Percentiles rank a stretch among this genome's conserved stretches.
Conservation (phyloP, 2,797 vertebrate species). For the Sebastes goodei region DNA sequence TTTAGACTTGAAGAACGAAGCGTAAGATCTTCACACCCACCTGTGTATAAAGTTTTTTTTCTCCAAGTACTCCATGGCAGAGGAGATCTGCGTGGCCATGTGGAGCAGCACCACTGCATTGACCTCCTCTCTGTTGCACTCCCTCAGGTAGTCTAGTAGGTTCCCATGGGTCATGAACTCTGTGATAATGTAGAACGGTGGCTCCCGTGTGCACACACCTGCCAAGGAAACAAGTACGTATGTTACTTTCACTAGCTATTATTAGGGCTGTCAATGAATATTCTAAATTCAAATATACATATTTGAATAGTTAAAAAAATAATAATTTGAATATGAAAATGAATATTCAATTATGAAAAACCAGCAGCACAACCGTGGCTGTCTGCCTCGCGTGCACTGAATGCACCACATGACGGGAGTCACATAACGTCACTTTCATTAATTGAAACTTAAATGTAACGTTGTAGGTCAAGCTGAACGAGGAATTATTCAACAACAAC, state of each 20-base stretch:
- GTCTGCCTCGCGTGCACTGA: too few relatives aligned
- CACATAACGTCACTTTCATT: too few relatives aligned
- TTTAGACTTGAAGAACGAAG: neutral
- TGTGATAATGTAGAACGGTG: conserved; percentile 98
- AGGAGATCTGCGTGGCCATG: conserved; percentile 99
- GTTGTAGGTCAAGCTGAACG: too few relatives aligned
- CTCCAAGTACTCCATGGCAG: conserved; percentile 99
- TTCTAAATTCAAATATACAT: too few relatives aligned
- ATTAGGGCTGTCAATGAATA: too few relatives aligned
- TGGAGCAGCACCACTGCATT: conserved; percentile 96
- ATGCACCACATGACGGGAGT: too few relatives aligned
- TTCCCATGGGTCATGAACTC: conserved; percentile 99
- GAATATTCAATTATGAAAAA: too few relatives aligned
- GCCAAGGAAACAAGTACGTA: neutral
- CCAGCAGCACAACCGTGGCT: too few relatives aligned
- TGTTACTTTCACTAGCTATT: neutral
- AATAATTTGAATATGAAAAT: too few relatives aligned
- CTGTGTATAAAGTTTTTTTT: conserved; percentile 99
- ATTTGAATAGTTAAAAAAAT: too few relatives aligned
- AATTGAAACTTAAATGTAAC: too few relatives aligned
- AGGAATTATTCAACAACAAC: too few relatives aligned
- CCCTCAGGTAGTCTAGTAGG: conserved; percentile 94
- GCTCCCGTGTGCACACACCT: conserved; percentile 98
- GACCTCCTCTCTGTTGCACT: conserved; percentile 96
- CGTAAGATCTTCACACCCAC: conserved; percentile 63